Base-by-base conservation (phyloP, 2,888 invertebrate genomes). In the Rhagonycha lutea region DNA sequence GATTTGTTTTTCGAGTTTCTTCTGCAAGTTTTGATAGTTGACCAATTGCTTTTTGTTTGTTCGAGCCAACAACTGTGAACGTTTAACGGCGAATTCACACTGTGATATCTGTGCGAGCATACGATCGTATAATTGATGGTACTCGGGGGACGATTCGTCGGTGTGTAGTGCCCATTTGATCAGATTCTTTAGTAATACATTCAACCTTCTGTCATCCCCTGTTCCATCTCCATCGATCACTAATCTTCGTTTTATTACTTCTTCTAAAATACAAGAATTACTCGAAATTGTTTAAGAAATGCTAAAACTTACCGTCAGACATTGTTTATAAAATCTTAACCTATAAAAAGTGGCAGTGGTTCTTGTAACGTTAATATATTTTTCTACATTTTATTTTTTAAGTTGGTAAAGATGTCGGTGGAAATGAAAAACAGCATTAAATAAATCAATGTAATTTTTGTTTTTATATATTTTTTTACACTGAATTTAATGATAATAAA, bases 151-250 rank as follows among this genome's bases (percentile, higher is more conserved):
- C 69, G 92, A 90, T 69, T 93, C 92, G 73, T 94, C 93, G 1
- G 90, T 86, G 69, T 90, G 90, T 83, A 92, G 93, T 73, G 93
- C 92, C 94, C 94, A 96, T 88, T 95, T 96, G 65, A 94, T 92
- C 76, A 95, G 91, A 23, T 94, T 94, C 89, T 96, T 97, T 10
- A 97, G 88, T 14, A 98, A 89, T 73, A 94, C 93, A 85, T 95
- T 96, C 18, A 98, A 90, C 75, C 97, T 90, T 74, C 98, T 91
- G 85, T 99, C 98, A 85, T 99, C 99, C 18, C 98, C 98, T 10
- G 96, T 97, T 8, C 98, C 98, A 89, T 99, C 98, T 14, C 98
- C 99, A 86, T 99, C 99, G 83, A 98, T 97, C 29, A 98, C 88
- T 61, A 99, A 89, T 79, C 98, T 92, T 81, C 97, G 91, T 81